These are phyloP conservation scores for Anabas testudineus DNA, from an alignment of 2,797 vertebrate genomes.

Conservation along the genomic window DNA sequence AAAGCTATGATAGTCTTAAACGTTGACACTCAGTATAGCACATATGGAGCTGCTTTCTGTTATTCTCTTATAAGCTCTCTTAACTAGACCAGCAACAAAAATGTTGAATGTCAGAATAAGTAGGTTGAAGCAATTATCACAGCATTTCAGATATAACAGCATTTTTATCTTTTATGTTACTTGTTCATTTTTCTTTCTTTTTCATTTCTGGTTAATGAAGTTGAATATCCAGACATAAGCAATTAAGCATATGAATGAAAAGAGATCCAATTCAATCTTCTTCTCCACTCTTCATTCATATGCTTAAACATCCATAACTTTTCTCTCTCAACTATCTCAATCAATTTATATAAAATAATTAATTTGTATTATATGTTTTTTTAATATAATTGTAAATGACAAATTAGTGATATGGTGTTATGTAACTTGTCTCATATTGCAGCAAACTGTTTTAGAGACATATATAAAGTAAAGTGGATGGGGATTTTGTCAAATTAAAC, in stretches of 20 bases:
- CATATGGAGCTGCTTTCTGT: slow-evolving; percentile 2
- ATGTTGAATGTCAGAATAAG: not conserved
- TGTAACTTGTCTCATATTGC: too few relatives aligned
- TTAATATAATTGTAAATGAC: too few relatives aligned
- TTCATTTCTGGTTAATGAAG: not conserved
- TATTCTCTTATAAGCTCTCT: slow-evolving; percentile 8
- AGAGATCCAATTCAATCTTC: not conserved
- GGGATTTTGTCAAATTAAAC: too few relatives aligned
- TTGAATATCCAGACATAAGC: not conserved
- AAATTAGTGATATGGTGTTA: too few relatives aligned
- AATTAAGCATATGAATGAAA: not conserved
- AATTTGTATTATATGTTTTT: too few relatives aligned
- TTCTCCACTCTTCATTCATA: not conserved
- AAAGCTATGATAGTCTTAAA: not conserved
- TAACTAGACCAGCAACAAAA: not conserved
- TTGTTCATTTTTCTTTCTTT: not conserved
- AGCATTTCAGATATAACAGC: not conserved
- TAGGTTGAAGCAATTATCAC: not conserved
- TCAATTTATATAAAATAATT: too few relatives aligned
- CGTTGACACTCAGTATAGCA: slow-evolving; percentile 19
- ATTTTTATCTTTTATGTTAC: not conserved
- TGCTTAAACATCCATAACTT: not conserved
- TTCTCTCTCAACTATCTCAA: too few relatives aligned
- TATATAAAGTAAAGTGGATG: too few relatives aligned
- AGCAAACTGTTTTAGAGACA: too few relatives aligned